Evolutionary conservation across 2,113 vertebrate genomes (phyloP).

Genomic region (Rhinichthys klamathensis): DNA sequence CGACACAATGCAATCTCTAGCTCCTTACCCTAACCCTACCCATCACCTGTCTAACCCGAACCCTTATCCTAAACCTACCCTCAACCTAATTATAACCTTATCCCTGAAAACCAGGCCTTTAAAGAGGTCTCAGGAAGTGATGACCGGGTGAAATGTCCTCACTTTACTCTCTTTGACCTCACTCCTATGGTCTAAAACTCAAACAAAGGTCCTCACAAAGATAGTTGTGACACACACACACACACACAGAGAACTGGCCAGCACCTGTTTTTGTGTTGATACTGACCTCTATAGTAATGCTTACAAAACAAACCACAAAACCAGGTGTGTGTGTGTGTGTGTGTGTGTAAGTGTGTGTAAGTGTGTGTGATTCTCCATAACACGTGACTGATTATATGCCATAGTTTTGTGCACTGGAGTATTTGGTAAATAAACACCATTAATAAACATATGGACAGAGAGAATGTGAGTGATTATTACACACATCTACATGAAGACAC

Average conservation of each 20-base stretch:
- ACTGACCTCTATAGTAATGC: conserved; percentile 63
- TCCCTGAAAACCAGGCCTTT: too few species aligned
- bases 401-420: neutral
- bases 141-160: too few species aligned
- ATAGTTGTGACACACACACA: neutral
- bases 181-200: too few species aligned
- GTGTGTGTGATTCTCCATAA: neutral
- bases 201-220: too few species aligned
- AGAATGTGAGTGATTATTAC: neutral
- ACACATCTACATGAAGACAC: neutral
- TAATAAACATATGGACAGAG: neutral
- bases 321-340: conserved; percentile 57
- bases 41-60: too few species aligned
- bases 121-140: too few species aligned
- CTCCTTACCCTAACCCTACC: too few species aligned
- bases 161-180: too few species aligned
- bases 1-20: too few species aligned
- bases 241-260: conserved; percentile 61
- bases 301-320: conserved; percentile 75
- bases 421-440: neutral
- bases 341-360: conserved; percentile 32
- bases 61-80: too few species aligned
- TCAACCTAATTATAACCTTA: too few species aligned
- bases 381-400: neutral
- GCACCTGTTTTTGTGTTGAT: conserved; percentile 75